Evolutionary conservation across 2,113 vertebrate species (phyloP).

Genomic region (Saccopteryx bilineata): DNA sequence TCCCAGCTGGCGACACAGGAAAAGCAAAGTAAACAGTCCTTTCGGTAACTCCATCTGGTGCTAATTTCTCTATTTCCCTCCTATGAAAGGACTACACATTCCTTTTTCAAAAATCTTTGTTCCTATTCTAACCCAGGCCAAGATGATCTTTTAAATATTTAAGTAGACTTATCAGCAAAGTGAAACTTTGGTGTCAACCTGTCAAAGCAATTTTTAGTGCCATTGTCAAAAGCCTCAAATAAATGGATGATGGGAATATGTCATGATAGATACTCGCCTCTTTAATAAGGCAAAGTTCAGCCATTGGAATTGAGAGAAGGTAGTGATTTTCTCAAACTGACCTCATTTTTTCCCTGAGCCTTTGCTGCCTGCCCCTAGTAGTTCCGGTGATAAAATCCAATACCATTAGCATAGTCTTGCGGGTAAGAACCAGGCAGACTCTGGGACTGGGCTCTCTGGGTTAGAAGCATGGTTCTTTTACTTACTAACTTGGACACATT

Average conservation of each 20-base stretch:
- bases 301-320: background rate
- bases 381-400: background rate
- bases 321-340: background rate
- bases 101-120: background rate
- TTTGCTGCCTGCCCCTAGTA: background rate
- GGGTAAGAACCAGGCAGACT: background rate
- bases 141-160: conserved; percentile 66
- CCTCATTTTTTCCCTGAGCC: background rate
- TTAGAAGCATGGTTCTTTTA: background rate
- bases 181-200: conserved; percentile 14
- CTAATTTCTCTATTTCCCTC: background rate
- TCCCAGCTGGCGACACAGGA: background rate
- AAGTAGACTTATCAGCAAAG: conserved; percentile 38
- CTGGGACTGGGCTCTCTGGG: background rate
- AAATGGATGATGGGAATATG: background rate
- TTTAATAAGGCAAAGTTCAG: background rate
- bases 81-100: background rate
- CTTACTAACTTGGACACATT: background rate
- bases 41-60: background rate
- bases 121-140: conserved; percentile 20
- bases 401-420: background rate
- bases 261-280: background rate
- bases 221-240: conserved; percentile 55
- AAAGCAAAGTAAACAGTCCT: background rate
- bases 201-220: conserved; percentile 58